These are phyloP conservation scores for Hafferia zeledoni DNA, from an alignment of 2,797 vertebrate species.

Conservation along the genomic window DNA sequence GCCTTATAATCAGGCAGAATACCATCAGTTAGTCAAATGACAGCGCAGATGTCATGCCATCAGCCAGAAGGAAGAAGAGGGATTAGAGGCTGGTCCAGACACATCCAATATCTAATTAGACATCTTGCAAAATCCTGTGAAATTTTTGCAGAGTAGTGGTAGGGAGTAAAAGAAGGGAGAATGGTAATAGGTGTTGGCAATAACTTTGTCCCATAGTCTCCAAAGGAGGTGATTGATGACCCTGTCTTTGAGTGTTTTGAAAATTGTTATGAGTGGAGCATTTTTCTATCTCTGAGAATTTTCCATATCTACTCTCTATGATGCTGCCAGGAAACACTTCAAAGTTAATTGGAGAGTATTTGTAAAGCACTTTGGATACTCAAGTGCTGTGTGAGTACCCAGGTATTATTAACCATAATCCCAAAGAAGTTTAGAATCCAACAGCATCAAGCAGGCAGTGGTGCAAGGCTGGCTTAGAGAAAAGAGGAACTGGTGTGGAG, in stretches of 20 bases:
- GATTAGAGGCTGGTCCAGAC: constrained; percentile 15
- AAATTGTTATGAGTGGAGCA: not conserved
- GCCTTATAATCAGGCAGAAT: not conserved
- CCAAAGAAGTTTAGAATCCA: not conserved
- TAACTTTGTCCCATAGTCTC: not conserved
- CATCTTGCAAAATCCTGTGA: not conserved
- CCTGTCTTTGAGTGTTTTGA: not conserved
- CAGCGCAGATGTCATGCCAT: not conserved
- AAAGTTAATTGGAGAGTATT: constrained; percentile 35
- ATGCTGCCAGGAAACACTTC: constrained; percentile 30
- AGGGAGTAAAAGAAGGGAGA: not conserved
- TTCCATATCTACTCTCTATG: not conserved
- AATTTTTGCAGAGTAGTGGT: not conserved
- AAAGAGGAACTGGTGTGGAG: not conserved
- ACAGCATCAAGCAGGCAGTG: not conserved
- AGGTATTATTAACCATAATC: not conserved
- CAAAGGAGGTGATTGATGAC: not conserved
- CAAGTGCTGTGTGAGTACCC: not conserved
- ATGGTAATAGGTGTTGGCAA: not conserved
- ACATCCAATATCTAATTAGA: constrained; percentile 10
- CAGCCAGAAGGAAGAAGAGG: constrained; percentile 17
- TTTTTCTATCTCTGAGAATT: not conserved
- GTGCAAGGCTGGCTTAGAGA: not conserved
- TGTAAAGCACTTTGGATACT: constrained; percentile 25
- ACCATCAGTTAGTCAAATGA: constrained; percentile 16